Percentiles rank a stretch among this genome's conserved stretches.
These are phyloP conservation scores for Triops cancriformis DNA, from an alignment of 1,140 invertebrate species.

Conservation along the genomic window DNA sequence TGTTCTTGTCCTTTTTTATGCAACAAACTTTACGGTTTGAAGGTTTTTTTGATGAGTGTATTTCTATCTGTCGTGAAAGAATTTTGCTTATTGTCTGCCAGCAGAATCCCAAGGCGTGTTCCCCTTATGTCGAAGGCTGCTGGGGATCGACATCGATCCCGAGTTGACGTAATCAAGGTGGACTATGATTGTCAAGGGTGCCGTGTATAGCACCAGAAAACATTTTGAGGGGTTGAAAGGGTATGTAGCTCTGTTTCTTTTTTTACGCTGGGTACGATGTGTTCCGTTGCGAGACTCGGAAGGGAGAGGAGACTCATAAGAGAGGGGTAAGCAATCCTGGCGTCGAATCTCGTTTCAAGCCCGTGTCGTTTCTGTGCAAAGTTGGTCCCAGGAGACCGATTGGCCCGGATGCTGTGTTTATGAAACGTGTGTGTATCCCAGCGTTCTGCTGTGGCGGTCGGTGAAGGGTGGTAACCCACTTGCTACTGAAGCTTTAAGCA, in stretches of 20 bases:
- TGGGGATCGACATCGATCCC: background rate
- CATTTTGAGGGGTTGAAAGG: background rate
- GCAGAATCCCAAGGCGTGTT: background rate
- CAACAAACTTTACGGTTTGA: background rate
- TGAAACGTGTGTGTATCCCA: conserved; percentile 10
- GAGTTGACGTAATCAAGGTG: conserved; percentile 13
- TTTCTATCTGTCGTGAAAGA: background rate
- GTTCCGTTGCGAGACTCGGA: background rate
- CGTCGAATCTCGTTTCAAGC: conserved; percentile 20
- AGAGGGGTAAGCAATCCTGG: conserved; percentile 9
- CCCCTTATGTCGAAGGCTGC: background rate
- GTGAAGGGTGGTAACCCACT: background rate
- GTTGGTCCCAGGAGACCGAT: conserved; percentile 21
- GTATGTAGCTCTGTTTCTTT: background rate
- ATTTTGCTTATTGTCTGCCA: background rate
- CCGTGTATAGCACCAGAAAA: conserved; percentile 2
- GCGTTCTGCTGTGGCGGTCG: background rate
- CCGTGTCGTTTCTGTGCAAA: conserved; percentile 24
- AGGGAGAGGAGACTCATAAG: background rate
- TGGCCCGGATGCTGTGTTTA: conserved; percentile 20
- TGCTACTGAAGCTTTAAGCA: background rate
- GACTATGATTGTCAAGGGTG: conserved; percentile 10
- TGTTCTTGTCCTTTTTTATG: background rate
- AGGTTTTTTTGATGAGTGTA: background rate
- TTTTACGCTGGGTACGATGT: background rate